Percentiles rank a stretch among this genome's conserved stretches.
These are phyloP conservation scores for Apistogramma diplotaenia DNA, from an alignment of 2,113 vertebrate species.

Conservation along the genomic window DNA sequence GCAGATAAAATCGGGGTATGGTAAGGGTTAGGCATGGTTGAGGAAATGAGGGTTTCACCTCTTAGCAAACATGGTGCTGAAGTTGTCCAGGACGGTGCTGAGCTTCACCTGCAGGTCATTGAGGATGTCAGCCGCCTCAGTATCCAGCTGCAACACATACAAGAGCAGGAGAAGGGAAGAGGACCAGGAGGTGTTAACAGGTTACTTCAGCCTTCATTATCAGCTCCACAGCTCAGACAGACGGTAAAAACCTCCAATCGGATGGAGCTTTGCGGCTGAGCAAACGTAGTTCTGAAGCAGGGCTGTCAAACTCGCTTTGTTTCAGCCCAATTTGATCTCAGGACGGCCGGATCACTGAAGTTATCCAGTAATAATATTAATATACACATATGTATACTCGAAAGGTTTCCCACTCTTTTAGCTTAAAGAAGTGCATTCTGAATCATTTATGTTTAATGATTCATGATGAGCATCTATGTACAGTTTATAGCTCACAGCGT, in stretches of 20 bases:
- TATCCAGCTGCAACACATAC: conserved; percentile 82
- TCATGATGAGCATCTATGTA: background rate
- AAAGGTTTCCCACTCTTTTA: background rate
- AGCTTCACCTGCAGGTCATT: conserved; percentile 96
- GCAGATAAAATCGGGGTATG: background rate
- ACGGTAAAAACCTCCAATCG: background rate
- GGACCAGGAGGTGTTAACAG: background rate
- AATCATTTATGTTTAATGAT: background rate
- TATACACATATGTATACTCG: background rate
- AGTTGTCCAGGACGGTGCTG: conserved; percentile 90
- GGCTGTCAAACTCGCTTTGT: background rate
- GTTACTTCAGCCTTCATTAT: background rate
- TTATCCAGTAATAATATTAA: background rate
- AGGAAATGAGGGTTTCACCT: conserved; percentile 78
- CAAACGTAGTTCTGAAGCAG: background rate
- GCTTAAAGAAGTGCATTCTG: background rate
- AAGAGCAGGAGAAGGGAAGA: background rate
- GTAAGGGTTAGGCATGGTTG: background rate
- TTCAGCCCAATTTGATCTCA: background rate
- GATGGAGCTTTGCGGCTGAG: background rate
- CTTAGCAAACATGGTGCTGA: conserved; percentile 90
- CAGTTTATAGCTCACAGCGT: too few relatives aligned
- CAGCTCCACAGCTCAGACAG: background rate
- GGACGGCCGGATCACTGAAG: accelerated
- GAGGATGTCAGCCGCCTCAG: conserved; percentile 90